These are phyloP conservation scores for Amphipoea oculea DNA, from an alignment of 2,888 invertebrate genomes.

Conservation along the genomic window DNA sequence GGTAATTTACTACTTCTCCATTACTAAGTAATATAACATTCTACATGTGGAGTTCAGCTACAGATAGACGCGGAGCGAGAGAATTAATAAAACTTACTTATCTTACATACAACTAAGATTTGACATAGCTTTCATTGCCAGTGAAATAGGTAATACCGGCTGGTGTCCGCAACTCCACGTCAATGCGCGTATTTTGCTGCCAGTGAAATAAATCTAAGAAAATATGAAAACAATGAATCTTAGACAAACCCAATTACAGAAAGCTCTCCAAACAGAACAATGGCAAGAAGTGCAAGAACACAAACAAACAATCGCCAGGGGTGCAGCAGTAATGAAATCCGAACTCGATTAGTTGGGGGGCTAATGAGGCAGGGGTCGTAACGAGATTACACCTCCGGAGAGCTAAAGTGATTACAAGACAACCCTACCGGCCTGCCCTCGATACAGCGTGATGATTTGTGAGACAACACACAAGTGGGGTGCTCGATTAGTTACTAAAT, in stretches of 20 bases:
- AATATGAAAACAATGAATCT: constrained; percentile 1
- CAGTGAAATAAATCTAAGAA: neutral
- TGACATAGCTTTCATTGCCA: neutral
- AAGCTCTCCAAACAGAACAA: constrained; percentile 32
- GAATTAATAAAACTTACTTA: neutral
- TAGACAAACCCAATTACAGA: neutral
- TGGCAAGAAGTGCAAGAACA: constrained; percentile 50
- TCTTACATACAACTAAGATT: neutral
- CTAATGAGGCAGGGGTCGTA: constrained; percentile 81
- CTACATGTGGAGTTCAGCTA: neutral
- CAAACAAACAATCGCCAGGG: constrained; percentile 67
- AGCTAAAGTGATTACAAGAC: constrained; percentile 80
- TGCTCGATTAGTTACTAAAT: constrained; percentile 19
- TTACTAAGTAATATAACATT: neutral
- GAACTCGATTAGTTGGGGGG: constrained; percentile 82
- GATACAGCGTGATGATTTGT: constrained; percentile 74
- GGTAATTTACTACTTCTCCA: neutral
- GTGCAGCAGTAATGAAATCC: constrained; percentile 81
- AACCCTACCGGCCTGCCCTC: constrained; percentile 55
- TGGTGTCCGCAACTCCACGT: too few relatives aligned
- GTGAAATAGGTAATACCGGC: too few relatives aligned
- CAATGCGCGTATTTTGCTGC: too few relatives aligned
- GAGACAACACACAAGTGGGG: constrained; percentile 33
- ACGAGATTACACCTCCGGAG: constrained; percentile 75
- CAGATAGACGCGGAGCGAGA: neutral